A percentile compares a stretch with the other conserved stretches of the same genome.
These are phyloP conservation scores for Apotomis betuletana DNA, from an alignment of 2,888 invertebrate genomes.

Conservation along the genomic window DNA sequence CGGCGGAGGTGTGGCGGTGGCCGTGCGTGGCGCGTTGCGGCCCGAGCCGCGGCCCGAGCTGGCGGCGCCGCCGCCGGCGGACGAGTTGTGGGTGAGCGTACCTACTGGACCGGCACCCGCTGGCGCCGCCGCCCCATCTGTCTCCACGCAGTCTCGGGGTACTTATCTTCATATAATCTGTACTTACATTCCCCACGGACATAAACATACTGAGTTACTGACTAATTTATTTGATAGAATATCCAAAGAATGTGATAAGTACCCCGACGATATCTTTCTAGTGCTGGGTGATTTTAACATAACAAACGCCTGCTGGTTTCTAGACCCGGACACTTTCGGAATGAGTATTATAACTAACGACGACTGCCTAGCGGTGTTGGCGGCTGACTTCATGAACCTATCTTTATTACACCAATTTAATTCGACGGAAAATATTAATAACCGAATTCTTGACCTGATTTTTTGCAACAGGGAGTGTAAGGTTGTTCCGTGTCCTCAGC, in stretches of 20 bases:
- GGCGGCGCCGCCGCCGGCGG: slow-evolving; percentile 20
- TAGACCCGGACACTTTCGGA: background rate
- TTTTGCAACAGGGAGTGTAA: too few relatives aligned
- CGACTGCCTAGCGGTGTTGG: too few relatives aligned
- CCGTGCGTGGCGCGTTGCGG: slow-evolving; percentile 17
- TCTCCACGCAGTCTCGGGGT: background rate
- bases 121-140: background rate
- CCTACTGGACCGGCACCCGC: background rate
- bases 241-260: background rate
- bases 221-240: background rate
- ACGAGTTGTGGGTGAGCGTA: slow-evolving; percentile 21
- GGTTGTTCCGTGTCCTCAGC: too few relatives aligned
- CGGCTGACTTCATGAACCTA: too few relatives aligned
- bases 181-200: slow-evolving; percentile 5
- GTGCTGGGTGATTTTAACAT: slow-evolving; percentile 6
- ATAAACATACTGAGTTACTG: background rate
- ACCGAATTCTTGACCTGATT: too few relatives aligned
- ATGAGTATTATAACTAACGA: slow-evolving; percentile 1
- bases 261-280: background rate
- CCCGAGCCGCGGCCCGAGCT: slow-evolving; percentile 11
- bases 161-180: background rate
- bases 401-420: too few relatives aligned
- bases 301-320: background rate
- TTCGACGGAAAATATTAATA: too few relatives aligned
- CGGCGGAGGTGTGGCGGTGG: slow-evolving; percentile 18